Evolutionary conservation across 2,113 vertebrate species (phyloP).

Genomic region (Passer montanus): DNA sequence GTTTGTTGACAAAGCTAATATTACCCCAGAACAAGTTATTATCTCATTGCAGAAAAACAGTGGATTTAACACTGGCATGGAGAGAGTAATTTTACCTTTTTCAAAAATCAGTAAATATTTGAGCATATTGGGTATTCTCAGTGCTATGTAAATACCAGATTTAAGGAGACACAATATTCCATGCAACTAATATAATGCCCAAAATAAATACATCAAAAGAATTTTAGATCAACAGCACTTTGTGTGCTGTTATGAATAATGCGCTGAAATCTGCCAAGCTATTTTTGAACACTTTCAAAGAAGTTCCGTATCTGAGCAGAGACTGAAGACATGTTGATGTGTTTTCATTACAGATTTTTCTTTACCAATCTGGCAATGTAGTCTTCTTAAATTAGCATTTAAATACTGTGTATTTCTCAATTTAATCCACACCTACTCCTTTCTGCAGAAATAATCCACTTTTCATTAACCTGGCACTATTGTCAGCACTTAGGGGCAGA

Average conservation of each 20-base stretch:
- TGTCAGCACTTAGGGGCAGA: neutral
- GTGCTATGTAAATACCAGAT: conserved; percentile 28
- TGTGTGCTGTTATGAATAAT: neutral
- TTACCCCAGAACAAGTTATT: neutral
- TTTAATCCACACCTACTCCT: neutral
- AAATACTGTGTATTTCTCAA: neutral
- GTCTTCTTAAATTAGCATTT: neutral
- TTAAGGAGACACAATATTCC: conserved; percentile 32
- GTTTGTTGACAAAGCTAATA: neutral
- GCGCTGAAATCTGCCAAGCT: conserved; percentile 47
- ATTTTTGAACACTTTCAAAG: conserved; percentile 62
- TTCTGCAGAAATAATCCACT: neutral
- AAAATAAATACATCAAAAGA: conserved; percentile 65
- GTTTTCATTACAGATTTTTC: conserved; percentile 4
- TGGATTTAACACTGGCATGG: neutral
- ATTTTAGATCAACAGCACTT: conserved; percentile 48
- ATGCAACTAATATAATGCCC: neutral
- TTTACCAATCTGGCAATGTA: neutral
- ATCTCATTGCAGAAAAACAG: neutral
- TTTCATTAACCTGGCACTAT: neutral
- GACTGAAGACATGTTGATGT: neutral
- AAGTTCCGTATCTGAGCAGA: neutral
- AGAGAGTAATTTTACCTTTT: neutral
- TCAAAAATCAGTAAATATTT: conserved; percentile 43
- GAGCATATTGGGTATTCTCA: neutral